A percentile compares a stretch with the other conserved stretches of the same genome.
Conservation (phyloP, 35 echinoderm and acorn worm genomes). For the Eucidaris tribuloides region DNA sequence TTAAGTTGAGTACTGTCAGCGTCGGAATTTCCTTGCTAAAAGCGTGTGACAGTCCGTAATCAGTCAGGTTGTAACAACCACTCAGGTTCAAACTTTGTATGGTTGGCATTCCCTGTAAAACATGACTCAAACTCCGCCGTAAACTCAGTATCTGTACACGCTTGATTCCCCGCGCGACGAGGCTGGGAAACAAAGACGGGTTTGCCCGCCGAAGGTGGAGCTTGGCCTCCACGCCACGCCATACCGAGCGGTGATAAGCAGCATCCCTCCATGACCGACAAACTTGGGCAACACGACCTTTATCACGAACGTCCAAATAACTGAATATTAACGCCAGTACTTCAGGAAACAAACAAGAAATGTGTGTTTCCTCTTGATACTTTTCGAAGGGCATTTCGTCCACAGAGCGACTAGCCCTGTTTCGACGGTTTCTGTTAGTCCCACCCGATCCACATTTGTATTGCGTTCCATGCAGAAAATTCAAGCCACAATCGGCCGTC, state of each 20-base stretch:
- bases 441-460: conserved; percentile 21
- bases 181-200: conserved; percentile 95
- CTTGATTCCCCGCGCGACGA: conserved; percentile 78
- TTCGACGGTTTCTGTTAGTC: conserved; percentile 14
- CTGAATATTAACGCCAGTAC: conserved; percentile 97
- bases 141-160: conserved; percentile 98
- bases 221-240: conserved; percentile 98
- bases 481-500: background rate
- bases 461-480: conserved; percentile 21
- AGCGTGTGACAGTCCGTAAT: conserved; percentile 86
- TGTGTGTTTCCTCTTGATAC: conserved; percentile 68
- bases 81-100: conserved; percentile 98
- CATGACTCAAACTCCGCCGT: conserved; percentile 88
- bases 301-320: conserved; percentile 96
- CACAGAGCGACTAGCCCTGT: conserved; percentile 26
- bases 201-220: conserved; percentile 86
- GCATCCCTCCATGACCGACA: conserved; percentile 94
- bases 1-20: conserved; percentile 93
- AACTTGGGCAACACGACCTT: conserved; percentile 91
- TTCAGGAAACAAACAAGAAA: conserved; percentile 98
- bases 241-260: conserved; percentile 94
- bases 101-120: conserved; percentile 94
- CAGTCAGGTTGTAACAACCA: conserved; percentile 98
- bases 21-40: conserved; percentile 80
- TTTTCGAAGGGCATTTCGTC: conserved; percentile 79